Base-by-base conservation (phyloP, 2,797 vertebrate species). In the Rhabdomys pumilio region DNA sequence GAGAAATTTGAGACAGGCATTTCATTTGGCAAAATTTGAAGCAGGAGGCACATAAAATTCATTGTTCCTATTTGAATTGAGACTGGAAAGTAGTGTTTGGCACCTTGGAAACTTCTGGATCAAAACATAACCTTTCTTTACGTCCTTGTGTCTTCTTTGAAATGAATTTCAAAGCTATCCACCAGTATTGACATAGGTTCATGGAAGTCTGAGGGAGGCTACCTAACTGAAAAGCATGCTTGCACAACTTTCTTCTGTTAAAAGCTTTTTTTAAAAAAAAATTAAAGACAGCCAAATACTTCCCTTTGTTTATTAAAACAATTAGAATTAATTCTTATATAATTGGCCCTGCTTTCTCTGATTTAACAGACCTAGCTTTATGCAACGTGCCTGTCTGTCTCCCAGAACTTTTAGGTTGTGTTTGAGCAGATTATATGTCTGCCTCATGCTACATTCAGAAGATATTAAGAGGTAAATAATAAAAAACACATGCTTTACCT, bases 21-120 rank as follows among this genome's bases (percentile, higher is more conserved):
- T 89, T 59, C 79, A 63, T 81, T 96, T 80, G 22, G 19, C 38
- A 38, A 59, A 93, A 75, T 85, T 88, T 47, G 47, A 88, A 89
- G 73, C 41, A 11, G 12, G 61, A 6, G 31, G 14, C 7, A 90
- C 34, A 90, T 41, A 38, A 87, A 50, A 65, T 31, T 3, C 8
- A 38, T 20, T 92, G 69, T 59, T 80, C 14, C 44, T 59, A 9
- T 85, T 81, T 10, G 31, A 55, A 55, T 17, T 83, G 80, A 73
- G 26, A 38, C 53, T 50, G 15, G 12, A 31, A 55, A 87, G 72
- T 73, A 88, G 72, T n/a, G 3, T 87, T 90, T 57, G 9, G 72
- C 77, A 80, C 55, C 22, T 67, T 73, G 41, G 75, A 94, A 61
- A 80, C 57, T 89, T 93, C 17, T 50, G 41, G 80, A 73, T 95